These are phyloP conservation scores for Lordiphosa collinella DNA, from an alignment of 1,140 invertebrate species.

Conservation along the genomic window DNA sequence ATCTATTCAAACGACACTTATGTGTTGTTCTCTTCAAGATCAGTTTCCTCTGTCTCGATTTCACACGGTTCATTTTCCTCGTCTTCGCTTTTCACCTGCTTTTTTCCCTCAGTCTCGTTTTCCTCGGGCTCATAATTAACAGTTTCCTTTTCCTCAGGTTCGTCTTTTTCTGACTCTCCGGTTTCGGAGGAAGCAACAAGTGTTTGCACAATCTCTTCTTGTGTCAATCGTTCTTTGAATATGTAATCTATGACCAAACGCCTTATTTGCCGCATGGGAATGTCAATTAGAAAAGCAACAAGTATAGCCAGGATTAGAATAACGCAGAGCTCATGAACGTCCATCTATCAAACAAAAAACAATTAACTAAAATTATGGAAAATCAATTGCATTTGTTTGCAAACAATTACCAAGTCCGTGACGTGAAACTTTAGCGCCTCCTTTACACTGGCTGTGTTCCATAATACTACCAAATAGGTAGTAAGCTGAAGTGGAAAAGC, in stretches of 20 bases:
- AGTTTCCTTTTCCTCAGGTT: not conserved
- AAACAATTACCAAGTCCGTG: slow-evolving; percentile 43
- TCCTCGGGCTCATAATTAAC: too few species aligned
- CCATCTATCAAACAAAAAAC: slow-evolving; percentile 23
- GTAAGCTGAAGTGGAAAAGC: slow-evolving; percentile 52
- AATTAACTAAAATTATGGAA: not conserved
- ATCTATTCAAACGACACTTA: too few species aligned
- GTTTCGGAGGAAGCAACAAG: not conserved
- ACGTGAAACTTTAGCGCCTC: slow-evolving; percentile 47
- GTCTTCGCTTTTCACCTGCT: not conserved
- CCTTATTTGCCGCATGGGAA: slow-evolving; percentile 82
- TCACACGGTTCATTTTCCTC: not conserved
- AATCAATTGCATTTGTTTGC: not conserved
- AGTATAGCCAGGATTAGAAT: slow-evolving; percentile 66
- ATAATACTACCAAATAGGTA: slow-evolving; percentile 50
- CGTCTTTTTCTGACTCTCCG: not conserved
- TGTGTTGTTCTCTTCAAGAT: too few species aligned
- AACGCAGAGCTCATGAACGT: slow-evolving; percentile 29
- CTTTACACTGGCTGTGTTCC: slow-evolving; percentile 49
- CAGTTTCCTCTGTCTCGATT: not conserved
- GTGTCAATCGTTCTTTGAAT: slow-evolving; percentile 33
- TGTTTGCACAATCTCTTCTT: not conserved
- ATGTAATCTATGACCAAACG: slow-evolving; percentile 66
- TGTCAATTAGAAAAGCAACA: slow-evolving; percentile 81
- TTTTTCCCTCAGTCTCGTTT: too few species aligned